phyloP scores from a whole-genome alignment of 2,888 invertebrate species.

The Proisotoma minuta region DNA sequence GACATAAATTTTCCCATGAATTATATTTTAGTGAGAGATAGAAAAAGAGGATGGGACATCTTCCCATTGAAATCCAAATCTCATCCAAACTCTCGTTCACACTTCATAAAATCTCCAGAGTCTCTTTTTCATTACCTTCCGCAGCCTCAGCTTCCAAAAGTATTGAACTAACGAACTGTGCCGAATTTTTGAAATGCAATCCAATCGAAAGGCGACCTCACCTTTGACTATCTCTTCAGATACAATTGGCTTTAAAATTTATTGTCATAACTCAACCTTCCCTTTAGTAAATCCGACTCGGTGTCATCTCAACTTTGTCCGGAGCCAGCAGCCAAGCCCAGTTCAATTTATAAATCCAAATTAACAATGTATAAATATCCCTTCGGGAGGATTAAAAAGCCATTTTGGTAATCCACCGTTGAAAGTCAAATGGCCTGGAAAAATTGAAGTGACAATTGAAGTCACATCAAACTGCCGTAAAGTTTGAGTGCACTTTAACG shows the following conservation, averaged over 20 bases:
- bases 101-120: constrained; percentile 45
- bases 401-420: constrained; percentile 33
- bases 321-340: constrained; percentile 17
- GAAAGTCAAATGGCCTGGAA: constrained; percentile 34
- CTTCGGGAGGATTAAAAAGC: constrained; percentile 27
- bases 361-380: constrained; percentile 13
- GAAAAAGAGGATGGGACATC: constrained; percentile 14
- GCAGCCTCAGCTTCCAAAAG: constrained; percentile 16
- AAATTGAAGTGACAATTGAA: constrained; percentile 36
- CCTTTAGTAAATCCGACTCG: constrained; percentile 24
- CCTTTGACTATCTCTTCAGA: constrained; percentile 7
- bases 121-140: constrained; percentile 11
- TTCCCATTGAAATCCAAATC: constrained; percentile 21
- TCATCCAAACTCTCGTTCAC: constrained; percentile 46
- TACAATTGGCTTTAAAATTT: constrained; percentile 5
- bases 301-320: constrained; percentile 32
- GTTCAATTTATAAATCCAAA: constrained; percentile 9
- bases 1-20: constrained; percentile 47
- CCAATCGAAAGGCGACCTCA: constrained; percentile 9
- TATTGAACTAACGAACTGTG: constrained; percentile 39
- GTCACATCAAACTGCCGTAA: constrained; percentile 41
- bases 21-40: constrained; percentile 33
- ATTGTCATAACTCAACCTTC: constrained; percentile 16
- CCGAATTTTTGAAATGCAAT: constrained; percentile 27
- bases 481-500: constrained; percentile 1